Evolutionary conservation across 2,113 vertebrate species (phyloP), one percentile per base, ranked within the genome.

Genomic region (Tyto alba): DNA sequence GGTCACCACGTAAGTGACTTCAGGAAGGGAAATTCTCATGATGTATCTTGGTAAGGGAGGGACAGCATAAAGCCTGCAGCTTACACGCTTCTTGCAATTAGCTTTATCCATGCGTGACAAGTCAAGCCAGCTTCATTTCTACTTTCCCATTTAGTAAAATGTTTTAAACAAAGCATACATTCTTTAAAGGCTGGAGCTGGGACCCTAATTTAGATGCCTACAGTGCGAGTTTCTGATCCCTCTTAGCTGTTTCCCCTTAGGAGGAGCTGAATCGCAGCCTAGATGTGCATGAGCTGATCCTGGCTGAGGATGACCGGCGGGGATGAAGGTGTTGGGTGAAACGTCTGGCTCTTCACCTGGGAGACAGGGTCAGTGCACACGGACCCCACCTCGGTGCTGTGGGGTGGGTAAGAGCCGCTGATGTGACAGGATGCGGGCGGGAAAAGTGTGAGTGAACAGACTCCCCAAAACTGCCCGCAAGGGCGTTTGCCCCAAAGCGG

Each of bases 301-400:
- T 86, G 72, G n/a, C 41, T 74, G 60, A 69, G 10, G 13, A 41
- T 0, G 0, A 25, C 4, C 2, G 1, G 16, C 48, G 0, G 36
- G 16, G 21, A 53, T 38, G 32, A 50, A 63, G 23, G 12, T 69
- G 32, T 11, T 60, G 25, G 7, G 22, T 62, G 38, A 73, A 63
- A 62, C 0, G 0, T 16, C 7, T 59, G 53, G 32, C 12, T 72
- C 9, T 64, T 75, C 10, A 36, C 21, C 53, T 48, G 38, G 38
- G 34, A 68, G 36, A 63, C 10, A 7, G 2, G 20, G 13, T 26
- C 55, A 53, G 19, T 18, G 32, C 45, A 27, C 34, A 50, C 0
- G 0, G 22, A 8, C 22, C 36, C 25, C 47, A 43, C 8, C 69
- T 64, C 1, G 1, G 7, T 72, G 62, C 29, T 0, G 0, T 27